Conservation (phyloP, 1,140 invertebrate genomes). For the Listronotus oregonensis region DNA sequence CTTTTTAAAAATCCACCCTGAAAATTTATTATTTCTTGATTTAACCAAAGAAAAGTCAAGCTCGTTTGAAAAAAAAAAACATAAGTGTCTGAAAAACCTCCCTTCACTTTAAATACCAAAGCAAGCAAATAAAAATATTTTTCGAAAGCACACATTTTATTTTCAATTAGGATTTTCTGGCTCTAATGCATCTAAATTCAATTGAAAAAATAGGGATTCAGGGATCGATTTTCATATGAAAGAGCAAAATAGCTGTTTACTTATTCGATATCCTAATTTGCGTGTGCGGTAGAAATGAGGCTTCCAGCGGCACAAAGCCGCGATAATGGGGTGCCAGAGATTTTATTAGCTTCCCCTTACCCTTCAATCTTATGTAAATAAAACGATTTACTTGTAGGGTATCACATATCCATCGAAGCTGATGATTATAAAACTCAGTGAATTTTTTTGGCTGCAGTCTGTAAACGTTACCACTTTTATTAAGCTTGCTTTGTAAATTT, state of each 20-base stretch:
- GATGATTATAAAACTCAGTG: background rate
- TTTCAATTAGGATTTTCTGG: constrained; percentile 27
- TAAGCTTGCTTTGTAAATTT: too few relatives aligned
- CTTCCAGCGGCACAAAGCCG: constrained; percentile 29
- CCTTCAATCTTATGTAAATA: constrained; percentile 31
- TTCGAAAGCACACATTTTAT: background rate
- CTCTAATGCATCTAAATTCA: constrained; percentile 33
- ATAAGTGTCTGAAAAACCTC: too few relatives aligned
- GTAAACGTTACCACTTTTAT: too few relatives aligned
- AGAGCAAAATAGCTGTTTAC: constrained; percentile 36
- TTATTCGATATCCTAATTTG: constrained; percentile 34
- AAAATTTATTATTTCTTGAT: too few relatives aligned
- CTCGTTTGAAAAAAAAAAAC: too few relatives aligned
- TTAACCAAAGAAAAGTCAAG: too few relatives aligned
- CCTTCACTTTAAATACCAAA: too few relatives aligned
- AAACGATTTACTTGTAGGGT: constrained; percentile 29
- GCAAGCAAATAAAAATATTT: too few relatives aligned
- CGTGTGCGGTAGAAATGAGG: constrained; percentile 22
- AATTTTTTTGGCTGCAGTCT: too few relatives aligned
- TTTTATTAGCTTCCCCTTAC: constrained; percentile 30
- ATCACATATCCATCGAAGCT: constrained; percentile 7
- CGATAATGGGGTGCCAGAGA: constrained; percentile 33
- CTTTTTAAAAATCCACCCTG: too few relatives aligned
- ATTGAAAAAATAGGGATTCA: constrained; percentile 34
- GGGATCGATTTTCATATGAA: constrained; percentile 35